A percentile compares a stretch with the other conserved stretches of the same genome.
phyloP scores from a whole-genome alignment of 2,888 invertebrate species.

The Drosophila paucipuncta region DNA sequence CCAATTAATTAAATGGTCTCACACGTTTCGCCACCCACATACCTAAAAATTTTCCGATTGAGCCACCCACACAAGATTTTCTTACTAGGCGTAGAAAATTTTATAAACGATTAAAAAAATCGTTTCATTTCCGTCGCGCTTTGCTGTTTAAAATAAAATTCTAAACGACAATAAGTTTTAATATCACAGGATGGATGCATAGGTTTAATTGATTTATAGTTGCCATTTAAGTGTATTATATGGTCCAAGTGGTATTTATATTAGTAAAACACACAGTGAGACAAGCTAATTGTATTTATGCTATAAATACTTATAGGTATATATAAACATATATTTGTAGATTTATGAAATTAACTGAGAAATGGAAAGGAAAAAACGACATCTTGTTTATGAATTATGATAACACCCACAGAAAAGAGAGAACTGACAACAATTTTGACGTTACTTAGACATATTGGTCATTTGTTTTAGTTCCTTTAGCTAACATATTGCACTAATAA shows the following conservation, averaged over 20 bases:
- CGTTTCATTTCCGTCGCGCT: slow-evolving; percentile 60
- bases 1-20: slow-evolving; percentile 53
- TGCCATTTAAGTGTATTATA: slow-evolving; percentile 24
- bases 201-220: slow-evolving; percentile 66
- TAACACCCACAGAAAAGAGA: slow-evolving; percentile 4
- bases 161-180: slow-evolving; percentile 60
- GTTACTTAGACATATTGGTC: slow-evolving; percentile 73
- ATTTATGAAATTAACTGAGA: neutral
- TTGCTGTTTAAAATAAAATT: slow-evolving; percentile 49
- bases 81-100: slow-evolving; percentile 25
- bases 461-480: slow-evolving; percentile 59
- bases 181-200: slow-evolving; percentile 28
- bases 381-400: slow-evolving; percentile 53
- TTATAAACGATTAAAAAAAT: slow-evolving; percentile 82
- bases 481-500: slow-evolving; percentile 53
- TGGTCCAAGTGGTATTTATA: slow-evolving; percentile 2
- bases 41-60: slow-evolving; percentile 2
- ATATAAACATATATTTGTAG: neutral
- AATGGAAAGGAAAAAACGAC: neutral
- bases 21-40: slow-evolving; percentile 13
- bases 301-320: neutral
- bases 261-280: slow-evolving; percentile 5
- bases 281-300: slow-evolving; percentile 18
- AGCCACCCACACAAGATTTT: slow-evolving; percentile 20
- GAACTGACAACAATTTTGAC: slow-evolving; percentile 62